Evolutionary conservation across 1,140 invertebrate species (phyloP).

Genomic region (Charaxes varanes): DNA sequence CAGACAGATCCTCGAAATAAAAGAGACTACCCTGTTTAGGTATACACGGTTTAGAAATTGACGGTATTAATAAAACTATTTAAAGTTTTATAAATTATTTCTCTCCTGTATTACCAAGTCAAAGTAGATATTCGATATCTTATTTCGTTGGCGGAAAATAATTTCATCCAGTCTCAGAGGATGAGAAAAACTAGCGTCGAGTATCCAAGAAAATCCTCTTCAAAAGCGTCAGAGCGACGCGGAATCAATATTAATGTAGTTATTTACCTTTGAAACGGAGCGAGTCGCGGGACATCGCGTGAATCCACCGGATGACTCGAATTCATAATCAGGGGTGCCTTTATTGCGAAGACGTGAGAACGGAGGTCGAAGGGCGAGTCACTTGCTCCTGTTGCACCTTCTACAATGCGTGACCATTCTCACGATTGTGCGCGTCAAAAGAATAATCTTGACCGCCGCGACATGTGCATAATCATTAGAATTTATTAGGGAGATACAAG

Average conservation of each 20-base stretch:
- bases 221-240: conserved; percentile 55
- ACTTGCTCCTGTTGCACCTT: conserved; percentile 67
- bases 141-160: conserved; percentile 24
- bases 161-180: conserved; percentile 48
- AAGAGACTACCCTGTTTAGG: too few relatives aligned
- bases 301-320: conserved; percentile 51
- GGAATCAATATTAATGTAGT: conserved; percentile 69
- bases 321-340: conserved; percentile 65
- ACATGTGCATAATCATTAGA: conserved; percentile 60
- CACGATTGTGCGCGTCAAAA: conserved; percentile 53
- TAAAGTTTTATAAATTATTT: background rate
- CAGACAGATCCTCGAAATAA: too few relatives aligned
- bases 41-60: too few relatives aligned
- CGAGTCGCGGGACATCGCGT: conserved; percentile 35
- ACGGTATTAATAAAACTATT: too few relatives aligned
- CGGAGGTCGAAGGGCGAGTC: conserved; percentile 56
- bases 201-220: conserved; percentile 51
- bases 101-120: conserved; percentile 22
- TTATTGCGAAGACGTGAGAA: conserved; percentile 61
- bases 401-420: conserved; percentile 44
- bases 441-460: conserved; percentile 39
- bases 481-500: conserved; percentile 60
- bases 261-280: conserved; percentile 62
- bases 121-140: conserved; percentile 18
- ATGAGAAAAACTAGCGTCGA: conserved; percentile 41